Evolutionary conservation across 2,797 vertebrate genomes (phyloP), one percentile per base, ranked within the genome.

Genomic region (Hoplostethus mediterraneus): DNA sequence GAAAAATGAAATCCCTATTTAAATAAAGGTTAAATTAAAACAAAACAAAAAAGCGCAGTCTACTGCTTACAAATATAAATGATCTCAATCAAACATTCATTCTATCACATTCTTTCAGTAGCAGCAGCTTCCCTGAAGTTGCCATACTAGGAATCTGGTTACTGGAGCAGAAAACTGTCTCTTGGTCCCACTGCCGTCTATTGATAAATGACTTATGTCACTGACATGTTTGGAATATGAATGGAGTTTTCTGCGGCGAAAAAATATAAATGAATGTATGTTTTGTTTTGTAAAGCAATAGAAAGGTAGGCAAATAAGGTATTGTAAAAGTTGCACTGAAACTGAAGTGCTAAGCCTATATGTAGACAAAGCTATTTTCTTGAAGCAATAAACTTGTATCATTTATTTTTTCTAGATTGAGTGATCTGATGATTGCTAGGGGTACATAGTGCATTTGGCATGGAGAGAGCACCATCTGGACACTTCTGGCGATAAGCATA

Each of bases 171-270:
- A 70, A 76, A 64, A 17, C 28, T 33, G 21, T 56, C 55, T 11
- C 21, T 8, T 47, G 16, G 62, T 74, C 54, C 63, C 55, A 59
- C 56, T 28, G 13, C 31, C 7, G 28, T 67, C 30, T 44, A 57
- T 51, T 71, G 63, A 71, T 63, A 71, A 73, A 64, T 77, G 9
- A 31, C 42, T 65, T 16, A 68, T 16, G 59, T 33, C 52, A 65
- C 2, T 58, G 21, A 65, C 33, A 36, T 36, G 42, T 9, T 3
- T 28, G 21, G 31, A 7, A n/a, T 30, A 28, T 28, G 5, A 62
- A 47, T 30, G 28, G 42, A 42, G 10, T 38, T 17, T 4, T 40
- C 16, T 33, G 10, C 10, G 5, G 6, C 53, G 28, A 14, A 45
- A 55, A 2, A 14, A 55, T 14, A 33, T 16, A 33, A 53, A 53